Evolutionary conservation across 1,140 invertebrate genomes (phyloP).

Genomic region (Asbolus verrucosus): DNA sequence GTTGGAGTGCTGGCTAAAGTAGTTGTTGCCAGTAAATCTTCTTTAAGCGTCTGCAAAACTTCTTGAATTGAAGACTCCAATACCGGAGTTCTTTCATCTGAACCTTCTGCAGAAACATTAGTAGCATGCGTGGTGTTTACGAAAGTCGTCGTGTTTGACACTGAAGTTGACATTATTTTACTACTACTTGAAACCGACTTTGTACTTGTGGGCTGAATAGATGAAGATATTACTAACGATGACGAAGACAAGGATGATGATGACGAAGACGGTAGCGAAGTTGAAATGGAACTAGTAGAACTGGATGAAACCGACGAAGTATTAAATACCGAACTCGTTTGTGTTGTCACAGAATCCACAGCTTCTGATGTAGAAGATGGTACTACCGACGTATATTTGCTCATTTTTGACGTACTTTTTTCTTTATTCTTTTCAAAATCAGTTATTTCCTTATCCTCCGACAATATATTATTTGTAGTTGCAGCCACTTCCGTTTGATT

Average conservation of each 20-base stretch:
- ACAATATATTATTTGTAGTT: no score
- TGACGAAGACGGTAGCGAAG: no score
- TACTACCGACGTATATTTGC: constrained; percentile 52
- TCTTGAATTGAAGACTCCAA: constrained; percentile 60
- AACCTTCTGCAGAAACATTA: constrained; percentile 5
- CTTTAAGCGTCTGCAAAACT: constrained; percentile 53
- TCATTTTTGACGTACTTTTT: constrained; percentile 58
- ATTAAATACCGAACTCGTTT: neutral
- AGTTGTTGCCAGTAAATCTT: constrained; percentile 47
- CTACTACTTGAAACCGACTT: no score
- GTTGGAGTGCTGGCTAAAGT: constrained; percentile 47
- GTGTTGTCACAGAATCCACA: neutral
- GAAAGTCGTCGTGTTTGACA: constrained; percentile 40
- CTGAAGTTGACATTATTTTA: neutral
- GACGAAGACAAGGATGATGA: no score
- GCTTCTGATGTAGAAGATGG: constrained; percentile 9
- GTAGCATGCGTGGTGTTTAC: constrained; percentile 36
- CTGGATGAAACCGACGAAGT: neutral
- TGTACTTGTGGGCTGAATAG: no score
- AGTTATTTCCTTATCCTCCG: constrained; percentile 52
- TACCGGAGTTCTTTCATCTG: constrained; percentile 46
- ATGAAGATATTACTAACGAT: no score
- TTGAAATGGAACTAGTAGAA: no score
- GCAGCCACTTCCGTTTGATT: constrained; percentile 28
- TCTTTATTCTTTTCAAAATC: constrained; percentile 63